phyloP scores from a whole-genome alignment of 2,888 invertebrate genomes.

The Agrypnus murinus region DNA sequence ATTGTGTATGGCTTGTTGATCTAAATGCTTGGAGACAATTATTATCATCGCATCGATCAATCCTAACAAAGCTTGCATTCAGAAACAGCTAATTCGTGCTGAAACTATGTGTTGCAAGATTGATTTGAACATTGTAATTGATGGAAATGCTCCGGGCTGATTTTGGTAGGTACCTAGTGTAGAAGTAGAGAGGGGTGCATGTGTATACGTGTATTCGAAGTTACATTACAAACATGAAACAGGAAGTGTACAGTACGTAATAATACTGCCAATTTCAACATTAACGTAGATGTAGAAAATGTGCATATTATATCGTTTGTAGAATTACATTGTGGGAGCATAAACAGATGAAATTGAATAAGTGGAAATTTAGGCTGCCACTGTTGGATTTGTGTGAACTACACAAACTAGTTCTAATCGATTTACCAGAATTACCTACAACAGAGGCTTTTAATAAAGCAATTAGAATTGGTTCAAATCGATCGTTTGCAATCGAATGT shows the following conservation, averaged over 20 bases:
- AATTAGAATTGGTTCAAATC: too few relatives aligned
- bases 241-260: too few relatives aligned
- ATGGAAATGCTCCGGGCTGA: slow-evolving; percentile 1
- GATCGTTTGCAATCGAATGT: too few relatives aligned
- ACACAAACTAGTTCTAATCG: too few relatives aligned
- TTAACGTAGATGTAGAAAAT: neutral
- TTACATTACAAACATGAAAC: slow-evolving; percentile 1
- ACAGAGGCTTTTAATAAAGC: too few relatives aligned
- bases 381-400: too few relatives aligned
- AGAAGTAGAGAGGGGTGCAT: neutral
- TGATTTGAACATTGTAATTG: slow-evolving; percentile 22
- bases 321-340: too few relatives aligned
- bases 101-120: slow-evolving; percentile 17
- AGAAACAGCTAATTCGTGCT: slow-evolving; percentile 20
- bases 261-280: neutral
- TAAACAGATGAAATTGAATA: too few relatives aligned
- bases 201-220: neutral
- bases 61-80: slow-evolving; percentile 34
- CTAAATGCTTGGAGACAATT: slow-evolving; percentile 21
- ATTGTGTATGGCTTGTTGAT: slow-evolving; percentile 32
- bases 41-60: slow-evolving; percentile 21
- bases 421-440: too few relatives aligned
- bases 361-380: too few relatives aligned
- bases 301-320: too few relatives aligned
- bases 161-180: too few relatives aligned